Evolutionary conservation across 2,113 vertebrate species (phyloP).

Genomic region (Ailurus styani): DNA sequence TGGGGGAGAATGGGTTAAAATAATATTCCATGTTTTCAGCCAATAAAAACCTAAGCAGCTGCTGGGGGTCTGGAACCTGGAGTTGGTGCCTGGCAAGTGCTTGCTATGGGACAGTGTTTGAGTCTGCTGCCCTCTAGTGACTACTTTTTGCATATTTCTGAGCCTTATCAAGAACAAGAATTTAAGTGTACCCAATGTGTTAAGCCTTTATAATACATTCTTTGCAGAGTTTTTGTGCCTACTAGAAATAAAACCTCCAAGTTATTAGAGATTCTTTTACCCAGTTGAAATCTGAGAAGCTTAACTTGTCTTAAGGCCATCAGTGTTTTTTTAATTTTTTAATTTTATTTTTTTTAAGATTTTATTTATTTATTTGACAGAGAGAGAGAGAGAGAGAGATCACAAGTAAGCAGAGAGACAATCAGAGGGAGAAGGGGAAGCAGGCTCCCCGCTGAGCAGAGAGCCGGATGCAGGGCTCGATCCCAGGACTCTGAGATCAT

Average conservation of each 20-base stretch:
- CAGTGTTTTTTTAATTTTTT: too few relatives aligned
- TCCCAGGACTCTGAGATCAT: too few relatives aligned
- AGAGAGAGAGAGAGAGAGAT: too few relatives aligned
- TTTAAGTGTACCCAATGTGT: background rate
- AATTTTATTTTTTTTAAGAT: too few relatives aligned
- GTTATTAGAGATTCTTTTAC: background rate
- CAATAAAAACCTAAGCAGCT: background rate
- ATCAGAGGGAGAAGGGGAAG: too few relatives aligned
- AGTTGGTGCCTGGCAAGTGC: background rate
- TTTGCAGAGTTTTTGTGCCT: background rate
- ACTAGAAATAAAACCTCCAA: background rate
- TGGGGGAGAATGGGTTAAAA: background rate
- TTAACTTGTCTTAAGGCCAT: background rate
- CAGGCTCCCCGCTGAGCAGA: too few relatives aligned
- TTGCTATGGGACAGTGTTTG: background rate
- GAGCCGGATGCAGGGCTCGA: too few relatives aligned
- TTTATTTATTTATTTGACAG: too few relatives aligned
- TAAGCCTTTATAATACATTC: background rate
- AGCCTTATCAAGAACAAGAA: background rate
- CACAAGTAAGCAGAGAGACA: too few relatives aligned
- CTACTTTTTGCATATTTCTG: background rate
- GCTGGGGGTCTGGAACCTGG: background rate
- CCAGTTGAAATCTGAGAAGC: background rate
- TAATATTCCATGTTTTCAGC: background rate
- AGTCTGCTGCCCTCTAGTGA: conserved; percentile 78